phyloP scores from a whole-genome alignment of 2,888 invertebrate genomes.

The Crematogaster levior region DNA sequence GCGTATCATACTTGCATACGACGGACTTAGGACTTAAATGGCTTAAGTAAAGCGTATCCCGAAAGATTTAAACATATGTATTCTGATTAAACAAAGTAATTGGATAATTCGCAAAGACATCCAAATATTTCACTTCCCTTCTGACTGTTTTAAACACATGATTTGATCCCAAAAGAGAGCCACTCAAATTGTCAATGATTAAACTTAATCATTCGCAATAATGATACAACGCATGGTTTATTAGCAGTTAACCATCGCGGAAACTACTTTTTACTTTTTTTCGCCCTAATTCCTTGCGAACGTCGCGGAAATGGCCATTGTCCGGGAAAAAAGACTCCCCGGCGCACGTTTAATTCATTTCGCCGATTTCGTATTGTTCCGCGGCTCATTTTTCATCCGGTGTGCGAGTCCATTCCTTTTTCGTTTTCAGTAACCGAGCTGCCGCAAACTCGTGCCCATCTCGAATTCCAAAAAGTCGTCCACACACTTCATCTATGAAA shows the following conservation, averaged over 20 bases:
- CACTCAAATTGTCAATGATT: background rate
- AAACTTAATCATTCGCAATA: slow-evolving; percentile 17
- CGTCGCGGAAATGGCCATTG: slow-evolving; percentile 38
- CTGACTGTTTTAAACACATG: background rate
- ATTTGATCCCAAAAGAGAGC: background rate
- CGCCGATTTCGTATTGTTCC: slow-evolving; percentile 46
- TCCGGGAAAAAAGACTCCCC: slow-evolving; percentile 11
- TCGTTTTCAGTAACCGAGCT: slow-evolving; percentile 46
- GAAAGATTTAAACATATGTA: background rate
- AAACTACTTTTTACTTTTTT: slow-evolving; percentile 36
- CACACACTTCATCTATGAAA: slow-evolving; percentile 51
- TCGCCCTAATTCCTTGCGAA: slow-evolving; percentile 46
- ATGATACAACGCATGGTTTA: slow-evolving; percentile 34
- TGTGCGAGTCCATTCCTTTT: slow-evolving; percentile 41
- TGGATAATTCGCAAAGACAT: background rate
- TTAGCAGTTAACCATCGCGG: slow-evolving; percentile 33
- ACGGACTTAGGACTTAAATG: slow-evolving; percentile 34
- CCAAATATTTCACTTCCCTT: background rate
- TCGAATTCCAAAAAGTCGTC: slow-evolving; percentile 55
- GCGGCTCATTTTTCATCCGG: slow-evolving; percentile 55
- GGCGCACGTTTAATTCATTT: slow-evolving; percentile 51
- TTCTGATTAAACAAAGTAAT: slow-evolving; percentile 8
- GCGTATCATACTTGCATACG: slow-evolving; percentile 31
- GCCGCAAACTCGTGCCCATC: slow-evolving; percentile 50
- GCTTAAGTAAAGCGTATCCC: slow-evolving; percentile 2